Conservation (phyloP, 2,888 invertebrate genomes). For the Zeuzera pyrina region DNA sequence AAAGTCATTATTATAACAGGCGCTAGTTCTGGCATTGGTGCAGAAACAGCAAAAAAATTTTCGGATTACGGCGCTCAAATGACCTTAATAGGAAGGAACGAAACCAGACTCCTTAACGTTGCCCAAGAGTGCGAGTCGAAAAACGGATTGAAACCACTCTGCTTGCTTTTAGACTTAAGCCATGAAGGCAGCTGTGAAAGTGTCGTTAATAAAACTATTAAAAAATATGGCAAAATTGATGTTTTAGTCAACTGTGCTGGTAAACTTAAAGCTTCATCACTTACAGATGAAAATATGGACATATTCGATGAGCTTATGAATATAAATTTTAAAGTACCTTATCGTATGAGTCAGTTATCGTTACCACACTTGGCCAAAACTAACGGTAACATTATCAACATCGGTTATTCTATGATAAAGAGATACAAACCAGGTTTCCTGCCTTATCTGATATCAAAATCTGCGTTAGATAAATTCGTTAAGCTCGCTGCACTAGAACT, state of each 20-base stretch:
- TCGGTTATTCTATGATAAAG: conserved; percentile 29
- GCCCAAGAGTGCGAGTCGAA: conserved; percentile 24
- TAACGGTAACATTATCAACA: conserved; percentile 37
- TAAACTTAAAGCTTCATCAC: conserved; percentile 23
- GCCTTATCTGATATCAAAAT: conserved; percentile 29
- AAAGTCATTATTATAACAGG: conserved; percentile 43
- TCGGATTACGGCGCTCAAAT: conserved; percentile 29
- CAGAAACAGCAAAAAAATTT: conserved; percentile 30
- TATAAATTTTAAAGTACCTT: conserved; percentile 36
- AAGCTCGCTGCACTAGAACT: conserved; percentile 32
- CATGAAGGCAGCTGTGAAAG: conserved; percentile 27
- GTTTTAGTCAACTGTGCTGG: conserved; percentile 37
- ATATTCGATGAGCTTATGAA: conserved; percentile 34
- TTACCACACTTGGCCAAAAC: conserved; percentile 33
- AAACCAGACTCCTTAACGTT: conserved; percentile 23
- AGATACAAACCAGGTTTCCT: conserved; percentile 27
- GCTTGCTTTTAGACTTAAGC: conserved; percentile 26
- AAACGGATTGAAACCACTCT: conserved; percentile 20
- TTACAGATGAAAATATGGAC: conserved; percentile 29
- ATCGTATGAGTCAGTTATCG: conserved; percentile 28
- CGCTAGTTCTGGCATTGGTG: conserved; percentile 41
- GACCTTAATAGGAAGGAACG: conserved; percentile 30
- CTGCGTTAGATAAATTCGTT: conserved; percentile 30
- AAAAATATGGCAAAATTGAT: conserved; percentile 32
- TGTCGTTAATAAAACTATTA: conserved; percentile 28